Base-by-base conservation (phyloP, 2,888 invertebrate species). In the Synergus japonicus region DNA sequence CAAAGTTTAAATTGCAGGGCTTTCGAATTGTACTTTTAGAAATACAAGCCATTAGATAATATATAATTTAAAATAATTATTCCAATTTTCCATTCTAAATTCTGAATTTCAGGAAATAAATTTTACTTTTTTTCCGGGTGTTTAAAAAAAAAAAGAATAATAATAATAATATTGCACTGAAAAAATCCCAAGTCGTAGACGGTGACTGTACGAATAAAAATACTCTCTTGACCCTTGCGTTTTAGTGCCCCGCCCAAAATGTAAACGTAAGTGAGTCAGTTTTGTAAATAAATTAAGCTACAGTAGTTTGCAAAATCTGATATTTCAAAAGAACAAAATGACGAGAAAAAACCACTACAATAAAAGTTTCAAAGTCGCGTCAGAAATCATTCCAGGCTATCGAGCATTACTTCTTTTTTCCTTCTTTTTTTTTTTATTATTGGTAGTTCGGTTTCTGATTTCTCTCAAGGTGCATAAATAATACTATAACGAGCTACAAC, bases 141-240 rank as follows among this genome's bases (percentile, higher is more conserved):
- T 22, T 29, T 15, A 4, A n/a, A 73, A n/a, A 73, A n/a, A 67
- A 44, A 67, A 44, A 1, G 22, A 67, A 22, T 0, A 29, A 29
- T 29, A 29, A 29, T 29, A 29, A 29, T 54, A 54, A 54, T 54
- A 73, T 54, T 73, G 10, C 5, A 7, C 4, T 22, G 8, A 73
- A 73, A 69, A 73, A 54, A 54, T 54, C 9, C 9, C 54, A 73
- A 37, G 54, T 69, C 73, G 54, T 41, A 54, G 73, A 54, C 73
- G 73, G 73, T 73, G 73, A 73, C 49, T 54, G 73, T 73, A 49
- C 73, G 37, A 73, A 73, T 73, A 73, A 73, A 54, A 73, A 73
- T 73, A 73, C 49, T 54, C 12, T 15, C 15, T 54, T 73, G 46
- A 54, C 41, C 73, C 54, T 10, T 73, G 29, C 49, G 49, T 49